These are phyloP conservation scores for Chloromyia formosa DNA, from an alignment of 2,888 invertebrate species.

Conservation along the genomic window DNA sequence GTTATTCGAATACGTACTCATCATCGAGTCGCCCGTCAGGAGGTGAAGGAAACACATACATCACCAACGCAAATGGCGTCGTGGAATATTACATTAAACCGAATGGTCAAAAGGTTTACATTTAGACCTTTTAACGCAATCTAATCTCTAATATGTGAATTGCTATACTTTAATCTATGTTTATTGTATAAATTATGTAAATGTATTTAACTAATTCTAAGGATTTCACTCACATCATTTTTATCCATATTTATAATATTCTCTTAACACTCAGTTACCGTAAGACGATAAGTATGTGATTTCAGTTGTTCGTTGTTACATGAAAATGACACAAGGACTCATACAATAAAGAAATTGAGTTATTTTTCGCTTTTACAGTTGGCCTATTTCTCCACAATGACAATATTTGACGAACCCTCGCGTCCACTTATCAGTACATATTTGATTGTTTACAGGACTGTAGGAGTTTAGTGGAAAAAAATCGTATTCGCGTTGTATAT, in stretches of 20 bases:
- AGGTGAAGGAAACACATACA: conserved; percentile 49
- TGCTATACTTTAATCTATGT: background rate
- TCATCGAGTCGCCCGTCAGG: conserved; percentile 2
- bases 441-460: too few relatives aligned
- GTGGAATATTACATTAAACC: conserved; percentile 51
- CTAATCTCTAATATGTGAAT: background rate
- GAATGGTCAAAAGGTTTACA: conserved; percentile 48
- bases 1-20: conserved; percentile 5
- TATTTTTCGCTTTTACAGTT: too few relatives aligned
- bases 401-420: too few relatives aligned
- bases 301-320: conserved; percentile 25
- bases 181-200: conserved; percentile 2
- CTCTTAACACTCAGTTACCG: conserved; percentile 11
- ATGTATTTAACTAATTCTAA: conserved; percentile 11
- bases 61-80: conserved; percentile 51
- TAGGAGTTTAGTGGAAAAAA: too few relatives aligned
- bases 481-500: too few relatives aligned
- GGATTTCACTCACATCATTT: background rate
- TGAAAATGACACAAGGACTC: background rate
- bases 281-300: conserved; percentile 16
- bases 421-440: too few relatives aligned
- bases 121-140: conserved; percentile 17
- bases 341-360: too few relatives aligned
- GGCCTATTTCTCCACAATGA: too few relatives aligned
- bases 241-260: conserved; percentile 13